Conservation (phyloP, 2,113 vertebrate genomes). For the Dendrocopos noguchii region DNA sequence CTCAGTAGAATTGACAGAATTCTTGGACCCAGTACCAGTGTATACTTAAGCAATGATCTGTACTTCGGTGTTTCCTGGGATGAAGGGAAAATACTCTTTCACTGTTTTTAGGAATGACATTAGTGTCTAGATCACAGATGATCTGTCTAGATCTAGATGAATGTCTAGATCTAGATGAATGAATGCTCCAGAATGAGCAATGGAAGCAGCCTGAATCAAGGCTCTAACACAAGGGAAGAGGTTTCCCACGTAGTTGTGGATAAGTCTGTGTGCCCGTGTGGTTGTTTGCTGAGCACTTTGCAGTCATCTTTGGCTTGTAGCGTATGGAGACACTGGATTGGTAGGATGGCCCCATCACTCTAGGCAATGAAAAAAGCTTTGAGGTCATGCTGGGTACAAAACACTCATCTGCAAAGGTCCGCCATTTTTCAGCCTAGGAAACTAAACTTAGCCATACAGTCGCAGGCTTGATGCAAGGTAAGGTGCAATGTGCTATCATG, state of each 20-base stretch:
- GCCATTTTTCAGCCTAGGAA: neutral
- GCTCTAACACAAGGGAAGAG: neutral
- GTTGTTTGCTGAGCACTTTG: neutral
- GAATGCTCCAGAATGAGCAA: neutral
- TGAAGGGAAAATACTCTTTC: neutral
- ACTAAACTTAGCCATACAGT: neutral
- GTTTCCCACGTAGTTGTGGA: neutral
- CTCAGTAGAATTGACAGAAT: neutral
- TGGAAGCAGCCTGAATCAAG: neutral
- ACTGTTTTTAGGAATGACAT: neutral
- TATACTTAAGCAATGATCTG: neutral
- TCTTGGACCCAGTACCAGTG: neutral
- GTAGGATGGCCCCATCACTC: neutral
- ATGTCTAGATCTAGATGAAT: neutral
- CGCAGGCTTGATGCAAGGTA: neutral
- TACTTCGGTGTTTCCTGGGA: neutral
- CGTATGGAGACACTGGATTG: accelerated
- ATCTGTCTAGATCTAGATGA: neutral
- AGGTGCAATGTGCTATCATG: neutral
- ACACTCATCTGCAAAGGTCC: neutral
- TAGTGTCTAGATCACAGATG: neutral
- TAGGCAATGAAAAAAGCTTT: neutral
- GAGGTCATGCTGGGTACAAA: neutral
- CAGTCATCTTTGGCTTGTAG: neutral
- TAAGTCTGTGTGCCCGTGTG: neutral